Evolutionary conservation across 2,888 invertebrate genomes (phyloP).

Genomic region (Drosophila seclusa): DNA sequence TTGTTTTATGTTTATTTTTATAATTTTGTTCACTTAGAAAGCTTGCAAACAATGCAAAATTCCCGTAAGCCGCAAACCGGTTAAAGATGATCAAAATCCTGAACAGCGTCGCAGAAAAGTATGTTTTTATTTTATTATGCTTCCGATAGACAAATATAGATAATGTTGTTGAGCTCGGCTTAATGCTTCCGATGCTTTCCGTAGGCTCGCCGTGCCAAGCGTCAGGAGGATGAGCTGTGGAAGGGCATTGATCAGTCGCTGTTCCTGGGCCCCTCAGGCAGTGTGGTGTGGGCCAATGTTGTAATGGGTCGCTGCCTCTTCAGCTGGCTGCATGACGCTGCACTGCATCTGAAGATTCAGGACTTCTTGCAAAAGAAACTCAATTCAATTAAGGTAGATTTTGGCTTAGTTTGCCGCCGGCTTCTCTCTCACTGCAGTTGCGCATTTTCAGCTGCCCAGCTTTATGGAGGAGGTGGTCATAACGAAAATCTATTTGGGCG

Average conservation of each 20-base stretch:
- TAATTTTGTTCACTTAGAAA: constrained; percentile 71
- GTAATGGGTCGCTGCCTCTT: constrained; percentile 83
- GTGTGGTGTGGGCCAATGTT: constrained; percentile 84
- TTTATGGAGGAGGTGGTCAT: constrained; percentile 93
- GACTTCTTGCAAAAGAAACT: constrained; percentile 84
- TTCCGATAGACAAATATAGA: background rate
- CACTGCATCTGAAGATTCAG: constrained; percentile 80
- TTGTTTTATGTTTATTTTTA: constrained; percentile 45
- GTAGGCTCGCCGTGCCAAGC: constrained; percentile 82
- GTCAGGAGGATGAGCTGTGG: constrained; percentile 84
- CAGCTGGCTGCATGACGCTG: constrained; percentile 79
- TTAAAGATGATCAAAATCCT: constrained; percentile 31
- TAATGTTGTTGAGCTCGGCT: background rate
- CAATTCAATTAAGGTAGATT: constrained; percentile 82
- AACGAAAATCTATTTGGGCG: constrained; percentile 89
- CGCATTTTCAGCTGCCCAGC: constrained; percentile 88
- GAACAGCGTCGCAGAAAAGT: constrained; percentile 64
- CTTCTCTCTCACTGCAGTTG: rapidly evolving
- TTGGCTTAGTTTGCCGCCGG: no score
- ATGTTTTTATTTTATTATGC: constrained; percentile 58
- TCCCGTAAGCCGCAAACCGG: constrained; percentile 75
- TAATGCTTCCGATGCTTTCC: background rate
- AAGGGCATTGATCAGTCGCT: constrained; percentile 84
- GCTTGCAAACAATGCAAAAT: constrained; percentile 82
- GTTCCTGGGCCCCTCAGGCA: constrained; percentile 84